These are phyloP conservation scores for Cladorhizidae sp. DNA, from an alignment of 37 sponge, comb jelly and placozoan species.

Conservation along the genomic window DNA sequence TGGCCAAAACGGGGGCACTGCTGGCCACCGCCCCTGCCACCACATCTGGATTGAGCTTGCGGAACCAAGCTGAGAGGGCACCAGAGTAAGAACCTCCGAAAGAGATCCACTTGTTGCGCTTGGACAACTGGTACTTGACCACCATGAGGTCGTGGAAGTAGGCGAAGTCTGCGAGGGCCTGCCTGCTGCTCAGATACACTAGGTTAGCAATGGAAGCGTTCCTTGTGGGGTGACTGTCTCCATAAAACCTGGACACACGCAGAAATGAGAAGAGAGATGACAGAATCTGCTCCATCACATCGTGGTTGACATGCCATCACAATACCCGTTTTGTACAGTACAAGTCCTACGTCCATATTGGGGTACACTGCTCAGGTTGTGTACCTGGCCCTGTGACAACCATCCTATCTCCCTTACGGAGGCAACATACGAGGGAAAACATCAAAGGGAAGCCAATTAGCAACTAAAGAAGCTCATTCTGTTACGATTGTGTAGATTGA, in stretches of 20 bases:
- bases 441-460: no score
- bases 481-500: no score
- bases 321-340: no score
- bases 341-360: no score
- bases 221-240: constrained; percentile 80
- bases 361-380: no score
- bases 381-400: no score
- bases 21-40: constrained; percentile 81
- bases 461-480: no score
- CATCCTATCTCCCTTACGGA: no score
- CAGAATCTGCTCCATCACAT: no score
- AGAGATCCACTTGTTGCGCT: constrained; percentile 67
- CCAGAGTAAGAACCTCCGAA: constrained; percentile 93
- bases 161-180: constrained; percentile 84
- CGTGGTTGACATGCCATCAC: no score
- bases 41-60: constrained; percentile 72
- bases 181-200: constrained; percentile 79
- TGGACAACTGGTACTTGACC: constrained; percentile 48
- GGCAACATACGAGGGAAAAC: no score
- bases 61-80: constrained; percentile 82
- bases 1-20: constrained; percentile 82
- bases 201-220: constrained; percentile 47
- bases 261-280: background rate
- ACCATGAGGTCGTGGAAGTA: constrained; percentile 48
- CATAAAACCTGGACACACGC: constrained; percentile 71